Evolutionary conservation across 2,113 vertebrate genomes (phyloP).

Genomic region (Callorhinus ursinus): DNA sequence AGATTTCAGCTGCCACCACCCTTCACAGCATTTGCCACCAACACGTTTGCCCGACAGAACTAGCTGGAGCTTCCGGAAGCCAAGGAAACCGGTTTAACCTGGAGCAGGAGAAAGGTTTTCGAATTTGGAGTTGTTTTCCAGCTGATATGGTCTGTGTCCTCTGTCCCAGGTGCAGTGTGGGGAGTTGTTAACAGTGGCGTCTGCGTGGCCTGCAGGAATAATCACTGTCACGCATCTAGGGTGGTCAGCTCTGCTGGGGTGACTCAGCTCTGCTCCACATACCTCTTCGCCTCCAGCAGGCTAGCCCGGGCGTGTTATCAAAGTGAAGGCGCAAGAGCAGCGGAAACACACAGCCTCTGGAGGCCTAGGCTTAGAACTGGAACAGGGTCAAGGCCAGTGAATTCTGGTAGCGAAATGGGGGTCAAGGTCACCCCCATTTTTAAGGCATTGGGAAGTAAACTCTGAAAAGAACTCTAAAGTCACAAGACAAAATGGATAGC

Average conservation of each 20-base stretch:
- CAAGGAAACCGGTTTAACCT: not conserved
- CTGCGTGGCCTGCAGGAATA: no score
- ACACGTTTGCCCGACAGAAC: not conserved
- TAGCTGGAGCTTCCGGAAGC: not conserved
- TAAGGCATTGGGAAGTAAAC: not conserved
- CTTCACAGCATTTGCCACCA: conserved; percentile 25
- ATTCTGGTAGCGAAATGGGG: not conserved
- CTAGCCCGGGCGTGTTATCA: not conserved
- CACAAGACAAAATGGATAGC: not conserved
- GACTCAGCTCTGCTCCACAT: not conserved
- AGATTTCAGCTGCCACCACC: conserved; percentile 46
- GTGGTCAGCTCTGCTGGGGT: not conserved
- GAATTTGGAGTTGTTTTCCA: not conserved
- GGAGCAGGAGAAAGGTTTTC: not conserved
- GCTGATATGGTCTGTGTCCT: not conserved
- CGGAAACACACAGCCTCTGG: not conserved
- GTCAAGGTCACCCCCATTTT: not conserved
- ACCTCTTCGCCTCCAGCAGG: not conserved
- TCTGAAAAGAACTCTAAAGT: not conserved
- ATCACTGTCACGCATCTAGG: not conserved
- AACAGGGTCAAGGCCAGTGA: not conserved
- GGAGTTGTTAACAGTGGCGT: not conserved
- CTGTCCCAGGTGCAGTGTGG: not conserved
- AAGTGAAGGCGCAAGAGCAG: not conserved
- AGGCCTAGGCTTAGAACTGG: not conserved